These are phyloP conservation scores for Drosophila meridiana DNA, from an alignment of 2,888 invertebrate genomes.

Conservation along the genomic window DNA sequence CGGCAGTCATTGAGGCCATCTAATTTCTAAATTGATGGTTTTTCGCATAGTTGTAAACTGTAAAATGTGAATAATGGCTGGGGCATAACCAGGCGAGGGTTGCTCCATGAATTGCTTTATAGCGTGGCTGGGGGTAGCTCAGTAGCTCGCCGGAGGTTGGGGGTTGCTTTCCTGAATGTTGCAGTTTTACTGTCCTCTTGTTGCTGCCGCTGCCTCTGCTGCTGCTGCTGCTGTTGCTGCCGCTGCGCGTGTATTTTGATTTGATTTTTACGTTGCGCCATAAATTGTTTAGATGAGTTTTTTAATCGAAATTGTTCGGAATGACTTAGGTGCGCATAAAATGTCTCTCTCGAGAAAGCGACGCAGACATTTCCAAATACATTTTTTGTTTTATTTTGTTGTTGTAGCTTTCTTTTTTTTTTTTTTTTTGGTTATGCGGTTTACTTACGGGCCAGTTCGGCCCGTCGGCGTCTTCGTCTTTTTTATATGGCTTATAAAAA, in stretches of 20 bases:
- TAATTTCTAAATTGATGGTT: conserved; percentile 81
- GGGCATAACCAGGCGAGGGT: conserved; percentile 42
- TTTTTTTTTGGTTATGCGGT: conserved; percentile 52
- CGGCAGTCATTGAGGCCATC: conserved; percentile 41
- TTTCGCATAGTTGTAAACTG: conserved; percentile 83
- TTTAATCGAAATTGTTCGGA: conserved; percentile 81
- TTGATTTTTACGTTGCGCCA: conserved; percentile 83
- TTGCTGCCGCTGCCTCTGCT: conserved; percentile 3
- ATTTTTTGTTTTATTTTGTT: conserved; percentile 42
- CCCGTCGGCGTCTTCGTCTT: conserved; percentile 45
- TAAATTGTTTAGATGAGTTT: conserved; percentile 84
- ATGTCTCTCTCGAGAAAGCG: conserved; percentile 70
- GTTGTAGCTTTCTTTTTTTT: background rate
- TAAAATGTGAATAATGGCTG: conserved; percentile 74
- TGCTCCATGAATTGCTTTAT: conserved; percentile 28
- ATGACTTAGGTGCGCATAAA: conserved; percentile 82
- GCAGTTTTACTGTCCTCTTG: conserved; percentile 74
- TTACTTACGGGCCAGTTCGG: conserved; percentile 53
- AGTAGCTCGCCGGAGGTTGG: background rate
- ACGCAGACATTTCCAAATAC: conserved; percentile 62
- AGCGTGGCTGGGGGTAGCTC: conserved; percentile 2
- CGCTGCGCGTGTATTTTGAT: conserved; percentile 77
- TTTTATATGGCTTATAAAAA: conserved; percentile 80
- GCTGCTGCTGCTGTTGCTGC: conserved; percentile 2
- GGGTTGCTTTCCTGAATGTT: conserved; percentile 78